Conservation (phyloP, 2,797 vertebrate species). For the Myotis pilosus region DNA sequence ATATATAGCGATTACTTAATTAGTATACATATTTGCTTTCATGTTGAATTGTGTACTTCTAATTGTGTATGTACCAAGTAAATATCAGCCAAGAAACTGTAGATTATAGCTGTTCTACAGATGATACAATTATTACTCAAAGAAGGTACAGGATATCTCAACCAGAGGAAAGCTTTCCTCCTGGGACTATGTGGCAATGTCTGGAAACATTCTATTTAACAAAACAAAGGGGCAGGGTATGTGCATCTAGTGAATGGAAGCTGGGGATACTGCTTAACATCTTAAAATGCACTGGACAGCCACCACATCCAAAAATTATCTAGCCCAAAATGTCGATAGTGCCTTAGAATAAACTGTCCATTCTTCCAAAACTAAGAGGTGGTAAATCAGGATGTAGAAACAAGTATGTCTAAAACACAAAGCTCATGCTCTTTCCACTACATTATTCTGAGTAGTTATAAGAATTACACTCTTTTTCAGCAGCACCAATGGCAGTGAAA, state of each 20-base stretch:
- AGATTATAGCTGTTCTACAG: not conserved
- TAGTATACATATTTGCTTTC: not conserved
- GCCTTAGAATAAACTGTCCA: not conserved
- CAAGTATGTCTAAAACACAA: not conserved
- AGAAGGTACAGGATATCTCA: not conserved
- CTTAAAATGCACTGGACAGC: not conserved
- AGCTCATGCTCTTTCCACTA: not conserved
- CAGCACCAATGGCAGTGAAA: not conserved
- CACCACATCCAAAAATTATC: not conserved
- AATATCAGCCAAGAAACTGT: not conserved
- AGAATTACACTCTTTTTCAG: not conserved
- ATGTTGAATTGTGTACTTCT: not conserved
- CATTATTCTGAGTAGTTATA: not conserved
- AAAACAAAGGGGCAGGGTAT: not conserved
- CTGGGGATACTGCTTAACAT: not conserved
- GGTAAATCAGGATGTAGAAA: not conserved
- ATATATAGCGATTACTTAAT: not conserved
- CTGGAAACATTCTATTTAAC: not conserved
- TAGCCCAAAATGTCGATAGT: not conserved
- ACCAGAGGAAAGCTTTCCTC: not conserved
- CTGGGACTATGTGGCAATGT: not conserved
- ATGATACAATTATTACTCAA: not conserved
- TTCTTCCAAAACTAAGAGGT: not conserved
- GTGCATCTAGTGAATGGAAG: not conserved
- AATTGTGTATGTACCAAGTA: not conserved